These are phyloP conservation scores for Tiphia femorata DNA, from an alignment of 2,888 invertebrate genomes.

Conservation along the genomic window DNA sequence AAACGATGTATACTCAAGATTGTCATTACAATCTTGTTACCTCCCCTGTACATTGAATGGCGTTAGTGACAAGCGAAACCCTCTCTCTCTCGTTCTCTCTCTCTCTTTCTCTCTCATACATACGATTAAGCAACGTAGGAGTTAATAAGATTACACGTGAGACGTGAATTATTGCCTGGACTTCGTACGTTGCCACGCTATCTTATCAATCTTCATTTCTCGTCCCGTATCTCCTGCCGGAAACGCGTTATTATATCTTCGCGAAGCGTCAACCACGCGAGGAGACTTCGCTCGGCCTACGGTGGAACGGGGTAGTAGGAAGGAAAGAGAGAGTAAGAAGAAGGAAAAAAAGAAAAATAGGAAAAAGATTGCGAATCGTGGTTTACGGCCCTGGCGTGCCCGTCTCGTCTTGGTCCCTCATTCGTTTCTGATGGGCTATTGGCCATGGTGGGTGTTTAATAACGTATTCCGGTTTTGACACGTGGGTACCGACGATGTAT, in stretches of 20 bases:
- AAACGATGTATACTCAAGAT: no score
- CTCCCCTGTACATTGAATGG: no score
- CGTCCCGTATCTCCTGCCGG: slow-evolving; percentile 5
- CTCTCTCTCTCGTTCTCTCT: no score
- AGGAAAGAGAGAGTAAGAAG: slow-evolving; percentile 1
- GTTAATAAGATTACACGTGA: no score
- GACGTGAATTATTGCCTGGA: no score
- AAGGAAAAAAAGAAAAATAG: background rate
- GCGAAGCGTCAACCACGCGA: slow-evolving; percentile 14
- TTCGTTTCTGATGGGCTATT: slow-evolving; percentile 23
- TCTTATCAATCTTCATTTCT: background rate
- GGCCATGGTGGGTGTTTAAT: slow-evolving; percentile 47
- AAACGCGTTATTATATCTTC: slow-evolving; percentile 18
- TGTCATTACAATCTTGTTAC: no score
- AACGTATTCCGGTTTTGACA: slow-evolving; percentile 44
- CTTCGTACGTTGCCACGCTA: no score
- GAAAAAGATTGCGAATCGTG: slow-evolving; percentile 9
- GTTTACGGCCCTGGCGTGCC: slow-evolving; percentile 21
- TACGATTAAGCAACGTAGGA: no score
- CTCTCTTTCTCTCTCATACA: no score
- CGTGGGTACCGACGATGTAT: background rate
- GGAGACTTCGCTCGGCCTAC: slow-evolving; percentile 11
- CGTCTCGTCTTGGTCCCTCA: slow-evolving; percentile 10
- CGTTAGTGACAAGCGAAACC: no score
- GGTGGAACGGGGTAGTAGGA: background rate